phyloP scores from a whole-genome alignment of 2,888 invertebrate species.

The Drosophila colorata region DNA sequence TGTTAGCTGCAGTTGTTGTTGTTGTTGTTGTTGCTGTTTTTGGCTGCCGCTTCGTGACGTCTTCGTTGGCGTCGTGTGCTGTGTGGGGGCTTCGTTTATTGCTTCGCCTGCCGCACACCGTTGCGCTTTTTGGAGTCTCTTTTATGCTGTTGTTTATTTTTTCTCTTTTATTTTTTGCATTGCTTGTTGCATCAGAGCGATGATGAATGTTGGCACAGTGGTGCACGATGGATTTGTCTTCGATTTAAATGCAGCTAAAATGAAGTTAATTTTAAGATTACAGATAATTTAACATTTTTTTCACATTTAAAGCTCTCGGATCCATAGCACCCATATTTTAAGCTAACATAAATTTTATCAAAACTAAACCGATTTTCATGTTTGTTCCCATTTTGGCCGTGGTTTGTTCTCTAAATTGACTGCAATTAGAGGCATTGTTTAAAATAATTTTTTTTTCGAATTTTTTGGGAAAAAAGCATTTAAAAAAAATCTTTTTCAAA shows the following conservation, averaged over 20 bases:
- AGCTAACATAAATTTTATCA: too few species aligned
- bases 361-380: too few species aligned
- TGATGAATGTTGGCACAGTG: slow-evolving; percentile 53
- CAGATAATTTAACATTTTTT: too few species aligned
- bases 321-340: too few species aligned
- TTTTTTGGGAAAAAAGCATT: too few species aligned
- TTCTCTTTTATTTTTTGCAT: slow-evolving; percentile 46
- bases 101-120: slow-evolving; percentile 32
- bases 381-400: too few species aligned
- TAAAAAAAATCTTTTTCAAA: too few species aligned
- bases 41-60: slow-evolving; percentile 40
- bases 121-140: slow-evolving; percentile 31
- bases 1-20: slow-evolving; percentile 7
- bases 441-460: too few species aligned
- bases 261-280: too few species aligned
- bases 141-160: slow-evolving; percentile 22
- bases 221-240: not conserved
- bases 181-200: slow-evolving; percentile 51
- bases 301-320: too few species aligned
- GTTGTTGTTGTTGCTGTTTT: slow-evolving; percentile 14
- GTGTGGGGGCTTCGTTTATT: slow-evolving; percentile 56
- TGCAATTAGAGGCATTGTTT: too few species aligned
- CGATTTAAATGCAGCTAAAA: not conserved
- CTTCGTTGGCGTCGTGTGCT: slow-evolving; percentile 52
- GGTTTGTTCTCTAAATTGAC: too few species aligned